phyloP scores from a whole-genome alignment of 2,888 invertebrate genomes.

The Fragum whitleyi region DNA sequence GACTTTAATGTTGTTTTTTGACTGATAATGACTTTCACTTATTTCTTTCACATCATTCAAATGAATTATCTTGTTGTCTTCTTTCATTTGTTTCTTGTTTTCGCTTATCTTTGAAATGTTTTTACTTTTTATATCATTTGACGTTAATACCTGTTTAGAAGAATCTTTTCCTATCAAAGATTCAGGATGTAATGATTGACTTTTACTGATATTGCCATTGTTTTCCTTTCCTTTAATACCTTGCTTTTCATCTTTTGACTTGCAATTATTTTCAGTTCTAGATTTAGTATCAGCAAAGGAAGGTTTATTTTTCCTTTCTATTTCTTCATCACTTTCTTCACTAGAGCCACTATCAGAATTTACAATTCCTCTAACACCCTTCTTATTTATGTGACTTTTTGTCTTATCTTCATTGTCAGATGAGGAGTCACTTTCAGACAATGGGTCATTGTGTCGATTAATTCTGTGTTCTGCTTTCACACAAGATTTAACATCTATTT shows the following conservation, averaged over 20 bases:
- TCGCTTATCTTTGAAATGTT: not conserved
- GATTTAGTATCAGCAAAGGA: not conserved
- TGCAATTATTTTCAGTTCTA: not conserved
- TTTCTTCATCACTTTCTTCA: not conserved
- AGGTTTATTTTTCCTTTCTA: not conserved
- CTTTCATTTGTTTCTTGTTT: not conserved
- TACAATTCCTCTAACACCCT: not conserved
- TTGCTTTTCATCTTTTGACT: no score
- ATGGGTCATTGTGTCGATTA: not conserved
- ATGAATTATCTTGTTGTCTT: not conserved
- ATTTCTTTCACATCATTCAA: no score
- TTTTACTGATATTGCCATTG: not conserved
- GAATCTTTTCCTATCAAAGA: no score
- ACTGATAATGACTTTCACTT: no score
- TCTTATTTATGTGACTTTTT: not conserved
- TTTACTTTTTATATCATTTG: not conserved
- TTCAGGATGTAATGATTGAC: no score
- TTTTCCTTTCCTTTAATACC: not conserved
- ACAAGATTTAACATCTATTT: not conserved
- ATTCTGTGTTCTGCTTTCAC: not conserved
- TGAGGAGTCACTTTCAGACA: not conserved
- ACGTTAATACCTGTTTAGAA: not conserved
- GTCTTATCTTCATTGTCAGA: not conserved
- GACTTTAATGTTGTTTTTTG: no score
- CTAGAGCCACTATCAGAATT: not conserved